These are phyloP conservation scores for Metallyticus violacea DNA, from an alignment of 2,888 invertebrate species.

Conservation along the genomic window DNA sequence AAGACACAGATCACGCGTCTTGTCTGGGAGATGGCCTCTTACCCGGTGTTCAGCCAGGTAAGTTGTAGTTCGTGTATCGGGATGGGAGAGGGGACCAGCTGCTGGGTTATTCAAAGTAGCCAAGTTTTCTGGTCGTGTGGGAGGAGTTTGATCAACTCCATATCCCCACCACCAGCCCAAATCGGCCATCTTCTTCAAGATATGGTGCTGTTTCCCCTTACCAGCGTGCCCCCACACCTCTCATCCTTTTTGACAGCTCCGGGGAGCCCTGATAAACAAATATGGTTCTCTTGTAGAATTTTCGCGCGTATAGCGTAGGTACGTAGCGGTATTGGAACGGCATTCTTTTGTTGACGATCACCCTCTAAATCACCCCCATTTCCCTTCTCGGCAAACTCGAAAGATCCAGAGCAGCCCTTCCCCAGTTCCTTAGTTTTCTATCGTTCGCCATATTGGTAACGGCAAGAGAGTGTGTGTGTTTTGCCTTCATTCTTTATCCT, in stretches of 20 bases:
- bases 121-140: not conserved
- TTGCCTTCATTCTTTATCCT: not conserved
- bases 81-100: not conserved
- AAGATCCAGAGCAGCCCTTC: not conserved
- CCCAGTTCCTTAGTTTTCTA: not conserved
- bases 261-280: not conserved
- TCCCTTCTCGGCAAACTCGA: not conserved
- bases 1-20: slow-evolving; percentile 23
- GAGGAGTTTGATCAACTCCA: not conserved
- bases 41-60: slow-evolving; percentile 24
- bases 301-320: not conserved
- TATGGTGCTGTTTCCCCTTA: not conserved
- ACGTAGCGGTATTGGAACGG: not conserved
- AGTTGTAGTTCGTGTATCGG: not conserved
- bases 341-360: not conserved
- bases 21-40: slow-evolving; percentile 28
- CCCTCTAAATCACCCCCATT: not conserved
- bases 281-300: not conserved
- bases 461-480: not conserved
- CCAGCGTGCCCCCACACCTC: not conserved
- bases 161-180: not conserved
- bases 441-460: not conserved
- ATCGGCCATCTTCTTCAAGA: not conserved
- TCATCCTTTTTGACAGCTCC: not conserved
- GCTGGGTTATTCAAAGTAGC: not conserved